A percentile compares a stretch with the other conserved stretches of the same genome.
Conservation (phyloP, 2,888 invertebrate species). For the Rhamphomyia laevipes region DNA sequence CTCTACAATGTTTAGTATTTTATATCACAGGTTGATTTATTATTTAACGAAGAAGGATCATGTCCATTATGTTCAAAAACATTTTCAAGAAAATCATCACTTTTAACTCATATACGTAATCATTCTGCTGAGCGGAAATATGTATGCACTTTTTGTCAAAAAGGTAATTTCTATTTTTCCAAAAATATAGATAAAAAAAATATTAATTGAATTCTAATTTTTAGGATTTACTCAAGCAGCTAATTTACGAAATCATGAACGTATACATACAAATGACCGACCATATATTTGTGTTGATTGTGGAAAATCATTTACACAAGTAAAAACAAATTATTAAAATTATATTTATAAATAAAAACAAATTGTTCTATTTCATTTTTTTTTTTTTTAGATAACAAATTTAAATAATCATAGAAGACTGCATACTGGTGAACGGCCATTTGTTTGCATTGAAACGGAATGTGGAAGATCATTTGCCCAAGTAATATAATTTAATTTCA, state of each 20-base stretch:
- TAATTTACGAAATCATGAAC: conserved; percentile 37
- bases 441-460: conserved; percentile 37
- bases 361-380: not conserved
- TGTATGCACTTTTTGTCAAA: conserved; percentile 36
- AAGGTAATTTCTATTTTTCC: conserved; percentile 26
- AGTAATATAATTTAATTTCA: conserved; percentile 17
- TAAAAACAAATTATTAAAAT: conserved; percentile 7
- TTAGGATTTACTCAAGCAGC: conserved; percentile 38
- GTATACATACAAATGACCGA: conserved; percentile 38
- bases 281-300: conserved; percentile 37
- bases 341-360: no score
- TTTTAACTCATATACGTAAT: conserved; percentile 38
- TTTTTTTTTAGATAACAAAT: conserved; percentile 31
- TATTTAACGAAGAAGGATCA: conserved; percentile 38
- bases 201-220: not conserved
- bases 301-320: conserved; percentile 38
- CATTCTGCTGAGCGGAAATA: conserved; percentile 38
- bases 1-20: conserved; percentile 1
- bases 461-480: conserved; percentile 39
- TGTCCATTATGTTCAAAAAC: conserved; percentile 39
- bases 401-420: conserved; percentile 37
- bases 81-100: conserved; percentile 37
- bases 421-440: conserved; percentile 37
- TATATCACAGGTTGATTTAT: conserved; percentile 31
- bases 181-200: not conserved